Conservation (phyloP, 2,113 vertebrate genomes). For the Erpornis zantholeuca region DNA sequence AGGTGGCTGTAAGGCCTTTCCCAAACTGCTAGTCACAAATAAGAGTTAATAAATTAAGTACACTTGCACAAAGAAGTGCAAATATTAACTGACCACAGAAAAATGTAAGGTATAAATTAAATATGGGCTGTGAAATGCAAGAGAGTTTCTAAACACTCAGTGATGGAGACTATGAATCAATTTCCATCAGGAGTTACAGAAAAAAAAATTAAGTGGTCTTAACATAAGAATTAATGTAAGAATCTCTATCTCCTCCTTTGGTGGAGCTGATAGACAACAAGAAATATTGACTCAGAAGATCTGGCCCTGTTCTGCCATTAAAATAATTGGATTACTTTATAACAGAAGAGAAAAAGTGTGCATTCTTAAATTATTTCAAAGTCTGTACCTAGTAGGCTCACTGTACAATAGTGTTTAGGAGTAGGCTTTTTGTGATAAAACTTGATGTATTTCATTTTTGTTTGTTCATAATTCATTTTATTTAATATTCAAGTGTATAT, state of each 20-base stretch:
- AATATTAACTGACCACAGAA: background rate
- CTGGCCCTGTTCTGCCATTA: background rate
- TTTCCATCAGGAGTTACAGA: background rate
- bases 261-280: background rate
- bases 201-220: background rate
- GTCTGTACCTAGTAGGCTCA: background rate
- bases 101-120: background rate
- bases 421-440: background rate
- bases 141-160: background rate
- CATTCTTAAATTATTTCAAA: background rate
- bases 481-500: background rate
- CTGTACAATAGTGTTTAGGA: background rate
- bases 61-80: background rate
- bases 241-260: background rate
- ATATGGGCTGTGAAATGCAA: background rate
- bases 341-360: background rate
- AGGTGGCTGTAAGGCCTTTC: background rate
- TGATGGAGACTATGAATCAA: background rate
- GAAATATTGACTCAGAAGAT: background rate
- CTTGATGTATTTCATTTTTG: rapidly evolving
- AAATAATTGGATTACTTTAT: background rate
- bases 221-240: background rate
- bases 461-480: background rate
- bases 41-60: background rate
- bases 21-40: background rate